Conservation (phyloP, 2,797 vertebrate species). For the Enoplosus armatus region DNA sequence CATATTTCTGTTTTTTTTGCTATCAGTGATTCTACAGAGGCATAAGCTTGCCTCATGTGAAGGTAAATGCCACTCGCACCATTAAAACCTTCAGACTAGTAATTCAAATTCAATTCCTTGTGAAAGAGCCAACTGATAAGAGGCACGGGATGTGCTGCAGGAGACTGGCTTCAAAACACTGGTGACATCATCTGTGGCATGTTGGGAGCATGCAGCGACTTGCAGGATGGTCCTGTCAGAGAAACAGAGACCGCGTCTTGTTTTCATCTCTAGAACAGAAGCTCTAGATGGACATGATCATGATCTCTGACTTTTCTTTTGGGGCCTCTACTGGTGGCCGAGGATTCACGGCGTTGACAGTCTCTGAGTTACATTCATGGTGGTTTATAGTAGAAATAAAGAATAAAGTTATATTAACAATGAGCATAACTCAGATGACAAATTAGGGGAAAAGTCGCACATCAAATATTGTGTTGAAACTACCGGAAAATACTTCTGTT, state of each 20-base stretch:
- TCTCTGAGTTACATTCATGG: background rate
- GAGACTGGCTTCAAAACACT: conserved; percentile 67
- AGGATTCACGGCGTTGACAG: background rate
- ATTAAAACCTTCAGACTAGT: conserved; percentile 53
- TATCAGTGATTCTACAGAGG: conserved; percentile 23
- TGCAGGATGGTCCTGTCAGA: conserved; percentile 32
- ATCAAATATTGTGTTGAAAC: background rate
- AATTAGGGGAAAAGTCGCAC: background rate
- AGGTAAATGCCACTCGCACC: conserved; percentile 58
- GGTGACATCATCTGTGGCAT: conserved; percentile 60
- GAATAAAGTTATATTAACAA: background rate
- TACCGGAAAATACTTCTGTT: background rate
- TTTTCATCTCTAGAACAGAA: conserved; percentile 22
- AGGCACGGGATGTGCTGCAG: conserved; percentile 43
- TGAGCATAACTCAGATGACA: background rate
- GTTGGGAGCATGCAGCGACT: conserved; percentile 46
- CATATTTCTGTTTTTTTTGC: conserved; percentile 9
- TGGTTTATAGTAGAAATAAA: conserved; percentile 8
- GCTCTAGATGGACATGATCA: no score
- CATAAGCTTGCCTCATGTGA: conserved; percentile 19
- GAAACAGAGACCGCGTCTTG: background rate
- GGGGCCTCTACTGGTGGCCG: background rate
- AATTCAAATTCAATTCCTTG: conserved; percentile 54
- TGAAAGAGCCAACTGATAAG: conserved; percentile 26
- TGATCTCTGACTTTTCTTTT: background rate